A percentile compares a stretch with the other conserved stretches of the same genome.
These are phyloP conservation scores for Platycheirus rosarum DNA, from an alignment of 2,888 invertebrate species.

Conservation along the genomic window DNA sequence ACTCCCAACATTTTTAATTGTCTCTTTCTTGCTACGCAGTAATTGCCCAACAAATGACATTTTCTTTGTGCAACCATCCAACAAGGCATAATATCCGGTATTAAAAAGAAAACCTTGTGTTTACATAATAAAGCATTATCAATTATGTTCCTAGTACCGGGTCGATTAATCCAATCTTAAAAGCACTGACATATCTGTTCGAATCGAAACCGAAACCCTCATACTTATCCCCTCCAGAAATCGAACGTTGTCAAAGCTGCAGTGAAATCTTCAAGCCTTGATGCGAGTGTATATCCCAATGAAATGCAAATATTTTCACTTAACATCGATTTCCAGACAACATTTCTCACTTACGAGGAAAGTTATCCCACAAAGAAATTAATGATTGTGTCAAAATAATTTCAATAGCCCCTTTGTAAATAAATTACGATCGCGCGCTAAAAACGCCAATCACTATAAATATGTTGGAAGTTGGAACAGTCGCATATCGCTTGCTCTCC, in stretches of 20 bases:
- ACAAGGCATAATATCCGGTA: too few species aligned
- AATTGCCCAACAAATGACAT: too few species aligned
- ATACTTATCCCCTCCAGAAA: background rate
- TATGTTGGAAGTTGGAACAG: slow-evolving; percentile 4
- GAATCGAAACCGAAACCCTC: slow-evolving; percentile 8
- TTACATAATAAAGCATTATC: slow-evolving; percentile 2
- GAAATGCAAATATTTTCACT: slow-evolving; percentile 49
- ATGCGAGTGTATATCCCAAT: slow-evolving; percentile 11
- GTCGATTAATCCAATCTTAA: slow-evolving; percentile 4
- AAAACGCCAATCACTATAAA: slow-evolving; percentile 57
- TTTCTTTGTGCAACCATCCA: too few species aligned
- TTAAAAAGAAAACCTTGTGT: background rate
- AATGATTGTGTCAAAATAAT: slow-evolving; percentile 65
- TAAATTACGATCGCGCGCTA: slow-evolving; percentile 48
- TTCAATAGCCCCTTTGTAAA: slow-evolving; percentile 56
- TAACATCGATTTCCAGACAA: slow-evolving; percentile 21
- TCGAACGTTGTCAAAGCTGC: slow-evolving; percentile 11
- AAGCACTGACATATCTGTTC: slow-evolving; percentile 13
- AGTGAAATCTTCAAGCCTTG: slow-evolving; percentile 14
- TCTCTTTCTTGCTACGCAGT: too few species aligned
- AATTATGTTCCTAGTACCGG: slow-evolving; percentile 12
- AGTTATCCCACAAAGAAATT: slow-evolving; percentile 43
- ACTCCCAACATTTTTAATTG: too few species aligned
- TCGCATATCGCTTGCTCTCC: slow-evolving; percentile 10
- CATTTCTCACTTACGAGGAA: slow-evolving; percentile 30